Base-by-base conservation (phyloP, 2,888 invertebrate species). In the Trichogramma evanescens region DNA sequence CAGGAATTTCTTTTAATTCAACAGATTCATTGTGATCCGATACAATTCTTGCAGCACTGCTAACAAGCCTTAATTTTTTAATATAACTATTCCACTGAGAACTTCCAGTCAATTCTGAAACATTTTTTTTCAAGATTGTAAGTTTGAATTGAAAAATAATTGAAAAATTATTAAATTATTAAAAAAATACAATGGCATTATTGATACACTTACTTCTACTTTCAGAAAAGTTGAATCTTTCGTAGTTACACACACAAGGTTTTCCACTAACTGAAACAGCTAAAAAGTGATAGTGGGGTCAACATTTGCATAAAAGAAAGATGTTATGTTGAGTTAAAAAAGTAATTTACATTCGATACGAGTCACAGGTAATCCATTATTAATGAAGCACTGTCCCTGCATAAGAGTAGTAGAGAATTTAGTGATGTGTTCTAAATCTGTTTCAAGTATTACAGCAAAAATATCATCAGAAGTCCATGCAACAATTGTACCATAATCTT, bases 381-480 rank as follows among this genome's bases (percentile, higher is more conserved):
- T 90, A 69, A 92, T 86, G 68, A 86, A 84, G 71, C 89, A 83
- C 74, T 86, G 80, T 69, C 85, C 86, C 69, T 86, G 84, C 73
- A 89, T 84, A 76, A 89, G 87, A 69, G 86, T 84, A 65, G 86
- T 84, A 53, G 88, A 85, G 65, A 91, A 82, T 67, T 86, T 83
- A 63, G 89, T 86, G 52, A 92, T 83, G 70, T 87, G 85, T 71
- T 88, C 86, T 68, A 90, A 82, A 73, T 91, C 89, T 50, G 89
- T 89, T 75, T 88, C 88, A 59, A 93, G 71, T 63, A 93, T 84
- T 66, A 91, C 81, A 55, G 88, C 88, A 70, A 93, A 83, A 73
- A 86, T 84, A 65, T 88, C 86, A 56, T 86, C 84, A 56, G 87
- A 86, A 71, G 87, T 89, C 92, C 92, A 93, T 41, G 91, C 89